Evolutionary conservation across 2,888 invertebrate genomes (phyloP).

Genomic region (Lamellibrachia satsuma): DNA sequence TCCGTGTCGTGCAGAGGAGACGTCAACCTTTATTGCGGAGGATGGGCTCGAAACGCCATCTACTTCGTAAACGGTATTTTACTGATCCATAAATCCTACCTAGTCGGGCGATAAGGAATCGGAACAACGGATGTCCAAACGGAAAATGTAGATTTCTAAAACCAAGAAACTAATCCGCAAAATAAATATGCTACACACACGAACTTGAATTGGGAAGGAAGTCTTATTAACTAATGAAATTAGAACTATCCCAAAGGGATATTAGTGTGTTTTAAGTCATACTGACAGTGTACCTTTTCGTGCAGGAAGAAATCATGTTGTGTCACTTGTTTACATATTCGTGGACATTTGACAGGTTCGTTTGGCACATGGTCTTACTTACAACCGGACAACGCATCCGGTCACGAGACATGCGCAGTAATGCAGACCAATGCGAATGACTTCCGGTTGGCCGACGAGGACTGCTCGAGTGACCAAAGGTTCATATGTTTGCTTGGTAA

Average conservation of each 20-base stretch:
- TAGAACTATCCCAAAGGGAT: neutral
- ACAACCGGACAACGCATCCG: slow-evolving; percentile 20
- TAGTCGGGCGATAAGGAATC: too few species aligned
- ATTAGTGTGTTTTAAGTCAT: too few species aligned
- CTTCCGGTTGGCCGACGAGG: slow-evolving; percentile 22
- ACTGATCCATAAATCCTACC: neutral
- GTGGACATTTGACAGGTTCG: neutral
- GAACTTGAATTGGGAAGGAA: too few species aligned
- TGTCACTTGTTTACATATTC: neutral
- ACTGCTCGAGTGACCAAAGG: slow-evolving; percentile 13
- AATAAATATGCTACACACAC: too few species aligned
- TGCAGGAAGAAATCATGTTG: too few species aligned
- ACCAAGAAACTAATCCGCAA: too few species aligned
- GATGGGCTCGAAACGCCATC: slow-evolving; percentile 24
- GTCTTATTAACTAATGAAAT: too few species aligned
- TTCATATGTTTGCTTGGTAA: slow-evolving; percentile 6
- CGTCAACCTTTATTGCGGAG: slow-evolving; percentile 19
- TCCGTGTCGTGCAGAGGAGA: slow-evolving; percentile 20
- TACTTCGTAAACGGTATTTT: slow-evolving; percentile 21
- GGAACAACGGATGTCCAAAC: too few species aligned
- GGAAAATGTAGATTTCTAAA: too few species aligned
- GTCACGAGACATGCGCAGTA: slow-evolving; percentile 14
- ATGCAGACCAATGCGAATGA: slow-evolving; percentile 22
- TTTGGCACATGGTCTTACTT: slow-evolving; percentile 22
- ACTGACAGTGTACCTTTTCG: too few species aligned